phyloP scores from a whole-genome alignment of 2,113 vertebrate species.

The Brevimyrus niger region DNA sequence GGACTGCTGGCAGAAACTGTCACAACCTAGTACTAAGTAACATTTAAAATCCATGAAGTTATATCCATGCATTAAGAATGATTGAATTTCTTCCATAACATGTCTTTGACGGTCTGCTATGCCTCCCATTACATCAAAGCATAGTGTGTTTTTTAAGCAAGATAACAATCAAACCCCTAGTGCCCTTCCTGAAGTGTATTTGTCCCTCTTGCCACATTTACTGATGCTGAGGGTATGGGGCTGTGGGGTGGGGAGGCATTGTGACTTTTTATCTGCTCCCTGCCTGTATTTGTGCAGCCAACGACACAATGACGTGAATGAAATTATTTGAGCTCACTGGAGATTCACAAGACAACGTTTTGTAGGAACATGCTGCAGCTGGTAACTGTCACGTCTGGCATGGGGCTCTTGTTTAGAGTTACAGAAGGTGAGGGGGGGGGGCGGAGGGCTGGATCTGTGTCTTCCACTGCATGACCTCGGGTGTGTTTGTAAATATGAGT shows the following conservation, averaged over 20 bases:
- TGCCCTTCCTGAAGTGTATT: neutral
- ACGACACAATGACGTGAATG: neutral
- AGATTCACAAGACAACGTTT: conserved; percentile 30
- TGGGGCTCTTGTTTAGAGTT: conserved; percentile 36
- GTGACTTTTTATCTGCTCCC: neutral
- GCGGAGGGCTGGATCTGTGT: neutral
- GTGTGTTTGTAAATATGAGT: conserved; percentile 30
- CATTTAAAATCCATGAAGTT: neutral
- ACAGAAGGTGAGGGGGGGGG: conserved; percentile 24
- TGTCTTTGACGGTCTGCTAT: neutral
- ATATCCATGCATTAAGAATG: neutral
- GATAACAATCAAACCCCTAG: neutral
- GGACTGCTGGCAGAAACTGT: neutral
- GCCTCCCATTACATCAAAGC: neutral
- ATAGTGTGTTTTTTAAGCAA: neutral
- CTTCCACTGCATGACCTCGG: neutral
- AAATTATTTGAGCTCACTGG: conserved; percentile 16
- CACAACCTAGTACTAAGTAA: neutral
- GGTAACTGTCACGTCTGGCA: conserved; percentile 34
- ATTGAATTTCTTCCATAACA: neutral
- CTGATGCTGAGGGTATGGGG: neutral
- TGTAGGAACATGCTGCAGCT: conserved; percentile 18
- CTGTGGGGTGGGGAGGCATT: neutral
- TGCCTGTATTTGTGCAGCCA: conserved; percentile 4
- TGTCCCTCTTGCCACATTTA: neutral